A percentile compares a stretch with the other conserved stretches of the same genome.
phyloP scores from a whole-genome alignment of 2,113 vertebrate species.

The Bostrychus sinensis region DNA sequence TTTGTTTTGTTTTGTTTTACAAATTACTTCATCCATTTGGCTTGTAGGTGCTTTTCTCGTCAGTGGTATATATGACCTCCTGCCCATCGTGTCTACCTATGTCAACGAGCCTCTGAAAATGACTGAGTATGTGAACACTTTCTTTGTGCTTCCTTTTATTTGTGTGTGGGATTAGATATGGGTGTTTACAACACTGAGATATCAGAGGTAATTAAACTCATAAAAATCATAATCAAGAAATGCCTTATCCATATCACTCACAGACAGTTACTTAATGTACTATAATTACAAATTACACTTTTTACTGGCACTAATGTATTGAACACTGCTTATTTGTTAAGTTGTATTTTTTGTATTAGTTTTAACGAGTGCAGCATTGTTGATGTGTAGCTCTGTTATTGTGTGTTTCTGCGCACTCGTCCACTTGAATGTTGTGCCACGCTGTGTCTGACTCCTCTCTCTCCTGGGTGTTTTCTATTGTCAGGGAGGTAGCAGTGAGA shows the following conservation, averaged over 20 bases:
- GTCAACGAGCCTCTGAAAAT: conserved; percentile 84
- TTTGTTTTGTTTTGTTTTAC: background rate
- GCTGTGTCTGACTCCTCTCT: conserved; percentile 38
- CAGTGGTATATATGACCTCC: conserved; percentile 91
- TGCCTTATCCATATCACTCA: too few relatives aligned
- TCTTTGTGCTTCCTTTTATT: background rate
- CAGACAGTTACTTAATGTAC: too few relatives aligned
- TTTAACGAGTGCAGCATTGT: background rate
- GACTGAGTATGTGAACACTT: conserved; percentile 80
- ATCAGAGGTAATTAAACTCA: too few relatives aligned
- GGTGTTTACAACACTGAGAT: too few relatives aligned
- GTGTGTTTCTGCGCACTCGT: conserved; percentile 6
- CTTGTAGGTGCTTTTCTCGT: conserved; percentile 86
- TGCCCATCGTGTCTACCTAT: conserved; percentile 85
- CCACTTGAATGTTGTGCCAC: conserved; percentile 11
- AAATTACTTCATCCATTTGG: background rate
- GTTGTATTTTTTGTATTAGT: too few relatives aligned
- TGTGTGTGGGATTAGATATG: background rate
- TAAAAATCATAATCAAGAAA: too few relatives aligned
- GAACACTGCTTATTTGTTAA: too few relatives aligned
- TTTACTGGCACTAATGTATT: too few relatives aligned
- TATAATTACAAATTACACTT: too few relatives aligned
- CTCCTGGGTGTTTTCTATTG: conserved; percentile 24
- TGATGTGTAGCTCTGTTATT: conserved; percentile 1
- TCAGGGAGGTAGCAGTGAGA: conserved; percentile 86